phyloP scores from a whole-genome alignment of 2,797 vertebrate species.

The Chaenodraco wilsoni region DNA sequence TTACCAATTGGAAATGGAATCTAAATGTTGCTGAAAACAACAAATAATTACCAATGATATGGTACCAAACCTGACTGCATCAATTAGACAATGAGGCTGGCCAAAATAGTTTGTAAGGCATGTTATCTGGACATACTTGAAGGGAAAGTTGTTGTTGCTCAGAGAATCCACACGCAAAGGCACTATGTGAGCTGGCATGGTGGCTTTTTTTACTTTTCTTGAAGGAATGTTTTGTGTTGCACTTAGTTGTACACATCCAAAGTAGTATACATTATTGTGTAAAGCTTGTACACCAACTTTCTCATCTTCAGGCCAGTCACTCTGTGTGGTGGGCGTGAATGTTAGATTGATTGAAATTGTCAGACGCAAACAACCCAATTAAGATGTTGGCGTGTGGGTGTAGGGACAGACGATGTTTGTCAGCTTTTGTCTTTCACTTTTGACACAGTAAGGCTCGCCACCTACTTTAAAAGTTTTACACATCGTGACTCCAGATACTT shows the following conservation, averaged over 20 bases:
- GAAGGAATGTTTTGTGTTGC: neutral
- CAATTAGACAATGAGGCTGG: too few species aligned
- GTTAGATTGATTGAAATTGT: neutral
- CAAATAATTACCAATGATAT: too few species aligned
- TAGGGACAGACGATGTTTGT: too few species aligned
- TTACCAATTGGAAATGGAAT: conserved; percentile 11
- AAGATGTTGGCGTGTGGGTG: too few species aligned
- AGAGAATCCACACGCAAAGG: neutral
- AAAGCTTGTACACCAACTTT: neutral
- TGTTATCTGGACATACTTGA: neutral
- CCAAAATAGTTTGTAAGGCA: neutral
- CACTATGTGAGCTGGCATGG: too few species aligned
- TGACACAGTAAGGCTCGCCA: neutral
- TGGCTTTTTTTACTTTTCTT: too few species aligned
- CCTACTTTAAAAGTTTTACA: too few species aligned
- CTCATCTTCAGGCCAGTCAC: too few species aligned
- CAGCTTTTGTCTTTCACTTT: neutral
- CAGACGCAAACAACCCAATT: too few species aligned
- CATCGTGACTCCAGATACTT: neutral
- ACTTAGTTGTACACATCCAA: too few species aligned
- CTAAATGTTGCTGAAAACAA: neutral
- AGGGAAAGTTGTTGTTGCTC: neutral
- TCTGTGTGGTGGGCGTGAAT: neutral
- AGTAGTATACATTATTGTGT: neutral
- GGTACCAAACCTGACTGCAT: too few species aligned